Percentiles rank a stretch among this genome's conserved stretches.
Evolutionary conservation across 2,113 vertebrate genomes (phyloP).

Genomic region (Pithys albifrons): DNA sequence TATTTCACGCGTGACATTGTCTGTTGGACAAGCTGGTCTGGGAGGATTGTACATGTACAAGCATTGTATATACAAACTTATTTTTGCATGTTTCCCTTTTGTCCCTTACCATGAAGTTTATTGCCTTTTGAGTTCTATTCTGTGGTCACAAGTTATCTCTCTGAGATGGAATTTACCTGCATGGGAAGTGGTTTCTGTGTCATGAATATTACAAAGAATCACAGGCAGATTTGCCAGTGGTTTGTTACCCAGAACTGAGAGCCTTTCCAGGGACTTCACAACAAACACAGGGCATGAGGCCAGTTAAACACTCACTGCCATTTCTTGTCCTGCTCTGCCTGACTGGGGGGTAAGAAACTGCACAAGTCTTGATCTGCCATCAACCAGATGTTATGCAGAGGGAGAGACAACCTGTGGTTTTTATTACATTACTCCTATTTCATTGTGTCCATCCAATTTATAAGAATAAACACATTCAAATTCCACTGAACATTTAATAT

Average conservation of each 20-base stretch:
- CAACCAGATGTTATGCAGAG: neutral
- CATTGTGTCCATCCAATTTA: neutral
- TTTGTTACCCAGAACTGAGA: constrained; percentile 57
- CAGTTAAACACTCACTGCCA: constrained; percentile 64
- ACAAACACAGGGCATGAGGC: constrained; percentile 52
- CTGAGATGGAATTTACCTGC: constrained; percentile 23
- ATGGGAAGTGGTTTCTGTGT: neutral
- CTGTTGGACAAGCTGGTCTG: neutral
- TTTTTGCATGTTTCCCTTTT: neutral
- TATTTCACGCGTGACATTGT: neutral
- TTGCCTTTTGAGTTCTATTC: constrained; percentile 22
- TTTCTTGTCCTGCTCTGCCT: constrained; percentile 58
- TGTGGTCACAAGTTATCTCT: neutral
- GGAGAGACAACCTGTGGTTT: neutral
- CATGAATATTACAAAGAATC: constrained; percentile 29
- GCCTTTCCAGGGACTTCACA: constrained; percentile 59
- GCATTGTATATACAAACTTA: neutral
- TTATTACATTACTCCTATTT: neutral
- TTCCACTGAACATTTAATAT: neutral
- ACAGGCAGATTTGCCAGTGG: constrained; percentile 38
- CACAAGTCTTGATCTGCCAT: constrained; percentile 1
- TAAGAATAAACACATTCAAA: neutral
- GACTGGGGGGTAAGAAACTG: neutral
- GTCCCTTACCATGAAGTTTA: neutral
- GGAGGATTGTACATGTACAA: neutral